Evolutionary conservation across 23 tunicate genomes (phyloP).

Genomic region (Ciona savignyi): DNA sequence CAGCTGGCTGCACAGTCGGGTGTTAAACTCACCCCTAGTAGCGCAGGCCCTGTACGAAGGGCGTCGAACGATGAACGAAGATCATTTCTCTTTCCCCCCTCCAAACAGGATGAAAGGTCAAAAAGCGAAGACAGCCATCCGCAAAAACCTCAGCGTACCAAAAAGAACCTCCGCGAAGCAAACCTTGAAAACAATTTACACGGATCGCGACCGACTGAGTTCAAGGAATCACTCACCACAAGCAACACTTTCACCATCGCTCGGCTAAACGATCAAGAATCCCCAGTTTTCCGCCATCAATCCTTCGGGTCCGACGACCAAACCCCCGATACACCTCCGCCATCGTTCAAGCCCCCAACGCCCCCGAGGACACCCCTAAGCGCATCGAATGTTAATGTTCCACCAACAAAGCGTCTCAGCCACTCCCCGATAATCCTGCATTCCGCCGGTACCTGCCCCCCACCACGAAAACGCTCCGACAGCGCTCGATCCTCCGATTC

Average conservation of each 20-base stretch:
- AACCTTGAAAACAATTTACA: not conserved
- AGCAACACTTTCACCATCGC: not conserved
- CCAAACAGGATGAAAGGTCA: not conserved
- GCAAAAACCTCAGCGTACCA: not conserved
- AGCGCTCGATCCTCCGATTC: conserved; percentile 1
- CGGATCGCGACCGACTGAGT: not conserved
- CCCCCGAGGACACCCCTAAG: conserved; percentile 26
- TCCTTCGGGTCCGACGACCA: conserved; percentile 60
- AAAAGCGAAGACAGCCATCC: not conserved
- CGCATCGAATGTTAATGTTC: not conserved
- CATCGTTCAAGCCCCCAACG: conserved; percentile 64
- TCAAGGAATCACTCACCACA: not conserved
- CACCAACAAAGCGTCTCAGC: not conserved
- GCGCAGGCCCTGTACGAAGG: conserved; percentile 8
- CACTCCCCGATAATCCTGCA: conserved; percentile 31
- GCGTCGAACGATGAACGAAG: not conserved
- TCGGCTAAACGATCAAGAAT: conserved; percentile 9
- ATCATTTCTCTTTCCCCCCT: not conserved
- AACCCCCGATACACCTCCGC: conserved; percentile 84
- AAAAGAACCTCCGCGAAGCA: not conserved
- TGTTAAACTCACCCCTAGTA: not conserved
- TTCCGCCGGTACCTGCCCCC: conserved; percentile 6
- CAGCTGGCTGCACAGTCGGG: not conserved
- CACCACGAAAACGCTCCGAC: not conserved
- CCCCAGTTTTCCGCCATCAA: conserved; percentile 21